Evolutionary conservation across 2,797 vertebrate genomes (phyloP), one percentile per base, ranked within the genome.

Genomic region (Onychomys leucogaster): DNA sequence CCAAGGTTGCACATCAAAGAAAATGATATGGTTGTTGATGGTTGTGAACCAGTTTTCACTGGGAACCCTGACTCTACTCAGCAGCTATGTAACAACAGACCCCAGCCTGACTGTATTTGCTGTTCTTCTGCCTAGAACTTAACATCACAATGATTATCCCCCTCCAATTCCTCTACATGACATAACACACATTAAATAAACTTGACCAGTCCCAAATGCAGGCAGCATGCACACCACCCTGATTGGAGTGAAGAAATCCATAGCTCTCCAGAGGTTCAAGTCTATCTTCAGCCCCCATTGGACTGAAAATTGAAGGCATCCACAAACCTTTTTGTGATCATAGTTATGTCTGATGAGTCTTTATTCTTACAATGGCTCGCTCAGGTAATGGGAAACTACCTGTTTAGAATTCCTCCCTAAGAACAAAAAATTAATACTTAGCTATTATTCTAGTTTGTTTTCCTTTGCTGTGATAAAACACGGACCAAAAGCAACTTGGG

Each of bases 391-490:
- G 29, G 46, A 94, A 83, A 80, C 21, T 13, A 21, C 52, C 69
- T 29, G 37, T 29, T 32, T 8, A 0, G 11, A 0, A 0, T 25
- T 63, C n/a, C 21, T 27, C 9, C 12, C 12, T n/a, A 46, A 32
- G 63, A 85, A 78, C 12, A 23, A 49, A 14, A 90, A 14, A 27
- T 43, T 12, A 77, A 12, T 19, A 32, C 34, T 77, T 29, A 78
- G 25, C 63, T 67, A 81, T 55, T 52, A 37, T 67, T 85, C 82
- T 23, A 46, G 41, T 49, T 84, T 34, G 27, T 46, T 65, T 85
- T 85, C 19, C 46, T 14, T 49, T 49, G 29, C 19, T 85, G 12
- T 85, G 41, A 65, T 65, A 63, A 65, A 78, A 29, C 17, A 21
- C 41, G 32, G 9, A 46, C 2, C 27, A 84, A 84, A 84, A 21